phyloP scores from a whole-genome alignment of 1,140 invertebrate genomes.

The Aradophagus sp. region DNA sequence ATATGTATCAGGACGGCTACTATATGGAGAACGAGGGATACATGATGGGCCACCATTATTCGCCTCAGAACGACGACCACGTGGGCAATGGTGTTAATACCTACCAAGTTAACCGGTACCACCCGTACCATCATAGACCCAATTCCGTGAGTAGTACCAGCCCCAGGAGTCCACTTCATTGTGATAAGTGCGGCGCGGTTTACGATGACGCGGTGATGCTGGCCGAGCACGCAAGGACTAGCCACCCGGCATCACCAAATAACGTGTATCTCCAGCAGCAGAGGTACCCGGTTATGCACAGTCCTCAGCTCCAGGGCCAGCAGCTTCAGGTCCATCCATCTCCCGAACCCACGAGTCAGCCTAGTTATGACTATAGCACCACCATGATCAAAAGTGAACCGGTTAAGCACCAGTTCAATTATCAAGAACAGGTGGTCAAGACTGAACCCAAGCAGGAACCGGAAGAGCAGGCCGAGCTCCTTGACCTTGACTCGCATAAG shows the following conservation, averaged over 20 bases:
- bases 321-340: constrained; percentile 62
- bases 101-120: constrained; percentile 52
- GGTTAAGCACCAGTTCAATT: constrained; percentile 52
- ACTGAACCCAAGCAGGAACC: constrained; percentile 77
- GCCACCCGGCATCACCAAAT: constrained; percentile 78
- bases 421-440: constrained; percentile 69
- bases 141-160: constrained; percentile 80
- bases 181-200: constrained; percentile 86
- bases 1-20: constrained; percentile 59
- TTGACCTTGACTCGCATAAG: constrained; percentile 92
- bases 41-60: constrained; percentile 63
- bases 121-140: constrained; percentile 70
- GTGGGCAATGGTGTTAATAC: neutral
- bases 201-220: constrained; percentile 82
- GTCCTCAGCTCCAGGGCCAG: constrained; percentile 52
- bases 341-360: constrained; percentile 47
- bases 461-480: constrained; percentile 84
- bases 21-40: constrained; percentile 66
- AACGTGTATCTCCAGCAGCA: constrained; percentile 59
- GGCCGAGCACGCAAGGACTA: constrained; percentile 82
- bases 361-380: constrained; percentile 9
- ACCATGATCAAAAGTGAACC: constrained; percentile 5
- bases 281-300: constrained; percentile 53
- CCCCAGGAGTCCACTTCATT: constrained; percentile 81
- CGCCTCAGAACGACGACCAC: constrained; percentile 53